Evolutionary conservation across 2,888 invertebrate species (phyloP).

Genomic region (Tachina grossa): DNA sequence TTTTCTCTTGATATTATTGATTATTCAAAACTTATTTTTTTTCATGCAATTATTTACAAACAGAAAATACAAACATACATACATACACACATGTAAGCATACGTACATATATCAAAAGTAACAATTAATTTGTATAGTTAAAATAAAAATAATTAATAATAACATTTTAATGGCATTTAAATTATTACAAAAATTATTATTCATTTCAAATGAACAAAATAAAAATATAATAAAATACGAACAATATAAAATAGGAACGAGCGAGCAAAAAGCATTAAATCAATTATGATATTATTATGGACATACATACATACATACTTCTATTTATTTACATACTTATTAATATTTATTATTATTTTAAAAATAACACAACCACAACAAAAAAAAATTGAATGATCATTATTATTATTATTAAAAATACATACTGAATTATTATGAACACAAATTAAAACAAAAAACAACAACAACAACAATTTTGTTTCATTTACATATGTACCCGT

Average conservation of each 20-base stretch:
- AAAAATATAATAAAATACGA: neutral
- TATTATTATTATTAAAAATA: conserved; percentile 66
- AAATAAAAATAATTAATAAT: conserved; percentile 34
- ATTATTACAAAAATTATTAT: conserved; percentile 53
- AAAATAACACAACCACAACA: conserved; percentile 48
- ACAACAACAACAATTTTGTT: conserved; percentile 65
- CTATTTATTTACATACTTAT: conserved; percentile 63
- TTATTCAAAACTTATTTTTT: conserved; percentile 7
- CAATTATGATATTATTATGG: conserved; percentile 28
- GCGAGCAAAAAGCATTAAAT: conserved; percentile 37
- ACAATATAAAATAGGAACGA: conserved; percentile 28
- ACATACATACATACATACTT: conserved; percentile 5
- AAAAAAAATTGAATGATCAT: conserved; percentile 33
- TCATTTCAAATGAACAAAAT: conserved; percentile 69
- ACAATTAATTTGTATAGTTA: conserved; percentile 44
- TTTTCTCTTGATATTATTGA: neutral
- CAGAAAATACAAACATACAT: neutral
- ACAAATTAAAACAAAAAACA: conserved; percentile 58
- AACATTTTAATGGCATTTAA: conserved; percentile 29
- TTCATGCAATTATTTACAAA: conserved; percentile 8
- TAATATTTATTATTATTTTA: conserved; percentile 63
- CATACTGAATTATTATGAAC: conserved; percentile 66
- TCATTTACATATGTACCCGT: conserved; percentile 70
- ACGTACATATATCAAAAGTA: neutral
- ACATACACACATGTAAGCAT: neutral